phyloP scores from a whole-genome alignment of 2,888 invertebrate species.

The Melangyna quadrimaculata region DNA sequence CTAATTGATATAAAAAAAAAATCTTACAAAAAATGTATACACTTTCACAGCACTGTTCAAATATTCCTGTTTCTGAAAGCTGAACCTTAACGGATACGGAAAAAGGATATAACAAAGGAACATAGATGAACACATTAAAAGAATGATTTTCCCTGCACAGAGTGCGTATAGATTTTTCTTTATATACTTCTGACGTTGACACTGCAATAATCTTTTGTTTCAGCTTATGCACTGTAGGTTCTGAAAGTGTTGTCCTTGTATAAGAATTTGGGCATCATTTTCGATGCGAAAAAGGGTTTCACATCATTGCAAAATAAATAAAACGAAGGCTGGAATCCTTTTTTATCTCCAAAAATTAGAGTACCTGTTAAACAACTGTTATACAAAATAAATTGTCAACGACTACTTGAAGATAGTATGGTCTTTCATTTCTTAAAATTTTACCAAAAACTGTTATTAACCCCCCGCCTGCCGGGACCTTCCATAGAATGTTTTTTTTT shows the following conservation, averaged over 20 bases:
- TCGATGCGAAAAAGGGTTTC: background rate
- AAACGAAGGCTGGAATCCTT: background rate
- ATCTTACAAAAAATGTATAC: background rate
- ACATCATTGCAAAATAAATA: background rate
- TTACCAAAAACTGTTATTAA: no score
- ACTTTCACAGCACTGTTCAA: background rate
- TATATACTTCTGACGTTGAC: background rate
- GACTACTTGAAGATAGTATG: no score
- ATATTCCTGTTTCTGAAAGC: no score
- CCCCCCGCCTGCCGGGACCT: no score
- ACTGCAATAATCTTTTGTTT: conserved; percentile 52
- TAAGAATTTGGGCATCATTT: conserved; percentile 37
- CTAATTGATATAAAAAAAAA: background rate
- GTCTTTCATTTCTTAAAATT: no score
- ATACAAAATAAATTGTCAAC: no score
- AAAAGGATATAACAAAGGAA: background rate
- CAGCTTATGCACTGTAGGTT: background rate
- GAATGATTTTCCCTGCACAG: conserved; percentile 8
- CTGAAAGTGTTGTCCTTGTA: conserved; percentile 45
- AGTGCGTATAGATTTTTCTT: background rate
- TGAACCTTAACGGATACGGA: background rate
- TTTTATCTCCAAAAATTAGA: no score
- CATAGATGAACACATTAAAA: background rate
- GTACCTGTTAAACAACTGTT: no score
- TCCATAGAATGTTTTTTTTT: no score